These are phyloP conservation scores for Argyrosomus regius DNA, from an alignment of 2,797 vertebrate genomes.

Conservation along the genomic window DNA sequence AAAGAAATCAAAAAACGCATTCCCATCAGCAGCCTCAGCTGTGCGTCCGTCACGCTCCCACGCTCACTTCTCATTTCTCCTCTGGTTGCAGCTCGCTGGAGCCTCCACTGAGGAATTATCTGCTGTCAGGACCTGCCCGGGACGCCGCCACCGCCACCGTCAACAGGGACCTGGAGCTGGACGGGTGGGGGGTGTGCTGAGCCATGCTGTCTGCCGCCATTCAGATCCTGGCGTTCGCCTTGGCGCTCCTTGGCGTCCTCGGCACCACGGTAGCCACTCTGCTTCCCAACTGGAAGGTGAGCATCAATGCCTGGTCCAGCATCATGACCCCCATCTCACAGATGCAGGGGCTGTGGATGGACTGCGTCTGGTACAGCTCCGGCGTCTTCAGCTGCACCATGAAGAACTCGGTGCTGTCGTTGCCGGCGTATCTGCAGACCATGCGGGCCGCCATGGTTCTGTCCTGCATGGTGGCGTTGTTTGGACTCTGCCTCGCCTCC, in stretches of 20 bases:
- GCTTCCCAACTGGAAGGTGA: constrained; percentile 96
- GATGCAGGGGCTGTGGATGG: constrained; percentile 97
- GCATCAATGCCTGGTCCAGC: constrained; percentile 85
- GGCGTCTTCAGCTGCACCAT: constrained; percentile 95
- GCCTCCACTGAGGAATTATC: constrained; percentile 77
- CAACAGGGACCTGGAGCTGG: neutral
- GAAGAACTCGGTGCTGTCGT: constrained; percentile 89
- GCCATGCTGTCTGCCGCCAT: constrained; percentile 89
- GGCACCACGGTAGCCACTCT: constrained; percentile 90
- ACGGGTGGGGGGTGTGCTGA: neutral
- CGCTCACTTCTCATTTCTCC: constrained; percentile 79
- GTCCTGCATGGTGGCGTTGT: constrained; percentile 86
- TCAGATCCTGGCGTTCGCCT: constrained; percentile 93
- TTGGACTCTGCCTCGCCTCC: constrained; percentile 90
- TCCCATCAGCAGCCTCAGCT: constrained; percentile 76
- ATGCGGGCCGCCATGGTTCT: constrained; percentile 92
- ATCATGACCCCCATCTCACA: constrained; percentile 90
- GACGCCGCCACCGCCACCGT: constrained; percentile 25
- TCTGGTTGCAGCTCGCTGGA: constrained; percentile 78
- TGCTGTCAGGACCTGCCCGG: constrained; percentile 66
- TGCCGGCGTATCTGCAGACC: constrained; percentile 89
- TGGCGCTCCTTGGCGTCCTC: constrained; percentile 90
- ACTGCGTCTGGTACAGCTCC: constrained; percentile 95
- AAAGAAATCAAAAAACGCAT: constrained; percentile 19
- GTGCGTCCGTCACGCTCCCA: constrained; percentile 84